Evolutionary conservation across 2,797 vertebrate genomes (phyloP).

Genomic region (Macropus fuliginosus): DNA sequence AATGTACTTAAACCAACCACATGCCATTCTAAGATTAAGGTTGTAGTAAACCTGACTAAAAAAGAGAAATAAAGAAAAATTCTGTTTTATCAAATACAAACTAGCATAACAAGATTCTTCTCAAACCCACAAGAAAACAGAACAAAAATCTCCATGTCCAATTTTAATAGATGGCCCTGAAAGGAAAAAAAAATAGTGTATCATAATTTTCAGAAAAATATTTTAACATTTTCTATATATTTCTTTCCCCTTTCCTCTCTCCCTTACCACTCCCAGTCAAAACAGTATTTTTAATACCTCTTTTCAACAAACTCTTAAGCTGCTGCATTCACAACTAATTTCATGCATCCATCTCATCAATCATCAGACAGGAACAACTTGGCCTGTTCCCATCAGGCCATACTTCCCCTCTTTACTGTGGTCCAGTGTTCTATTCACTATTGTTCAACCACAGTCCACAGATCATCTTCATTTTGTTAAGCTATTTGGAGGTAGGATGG

Average conservation of each 20-base stretch:
- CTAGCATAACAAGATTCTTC: conserved; percentile 53
- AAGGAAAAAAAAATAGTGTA: conserved; percentile 79
- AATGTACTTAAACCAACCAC: conserved; percentile 72
- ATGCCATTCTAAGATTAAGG: conserved; percentile 64
- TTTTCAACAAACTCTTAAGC: conserved; percentile 84
- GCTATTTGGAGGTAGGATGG: conserved; percentile 32
- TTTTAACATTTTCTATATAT: conserved; percentile 81
- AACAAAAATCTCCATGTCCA: conserved; percentile 50
- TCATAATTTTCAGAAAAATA: conserved; percentile 84
- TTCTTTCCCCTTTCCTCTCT: conserved; percentile 76
- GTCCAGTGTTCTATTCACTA: conserved; percentile 54
- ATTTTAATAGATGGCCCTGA: conserved; percentile 53
- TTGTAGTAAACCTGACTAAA: conserved; percentile 47
- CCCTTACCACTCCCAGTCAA: not conserved
- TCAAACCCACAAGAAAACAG: conserved; percentile 38
- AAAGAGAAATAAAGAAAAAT: conserved; percentile 65
- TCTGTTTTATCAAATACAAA: conserved; percentile 71
- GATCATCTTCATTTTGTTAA: conserved; percentile 55
- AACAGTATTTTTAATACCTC: conserved; percentile 80
- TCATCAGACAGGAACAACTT: conserved; percentile 82
- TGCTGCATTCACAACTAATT: conserved; percentile 88
- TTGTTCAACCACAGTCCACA: conserved; percentile 32
- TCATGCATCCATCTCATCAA: conserved; percentile 87
- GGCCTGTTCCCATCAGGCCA: conserved; percentile 59
- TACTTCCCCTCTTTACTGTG: conserved; percentile 49